These are phyloP conservation scores for Dicrostonyx torquatus DNA, from an alignment of 2,797 vertebrate genomes.

Conservation along the genomic window DNA sequence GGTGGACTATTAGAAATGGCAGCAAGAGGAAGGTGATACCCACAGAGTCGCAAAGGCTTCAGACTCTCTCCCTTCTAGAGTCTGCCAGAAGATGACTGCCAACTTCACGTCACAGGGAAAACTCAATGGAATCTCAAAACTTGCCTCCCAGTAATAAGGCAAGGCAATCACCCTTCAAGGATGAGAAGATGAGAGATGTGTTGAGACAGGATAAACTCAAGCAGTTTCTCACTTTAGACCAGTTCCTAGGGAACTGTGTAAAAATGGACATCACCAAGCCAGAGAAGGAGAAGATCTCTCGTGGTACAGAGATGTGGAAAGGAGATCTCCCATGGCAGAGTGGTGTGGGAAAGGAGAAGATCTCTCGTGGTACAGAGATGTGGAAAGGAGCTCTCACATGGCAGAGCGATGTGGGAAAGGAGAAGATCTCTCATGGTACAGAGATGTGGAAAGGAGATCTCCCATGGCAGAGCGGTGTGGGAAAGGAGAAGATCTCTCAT, in stretches of 20 bases:
- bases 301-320: not conserved
- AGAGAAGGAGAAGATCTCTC: not conserved
- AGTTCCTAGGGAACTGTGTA: not conserved
- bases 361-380: not conserved
- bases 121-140: not conserved
- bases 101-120: not conserved
- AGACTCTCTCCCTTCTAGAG: not conserved
- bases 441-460: not conserved
- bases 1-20: not conserved
- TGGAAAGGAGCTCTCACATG: not conserved
- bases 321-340: not conserved
- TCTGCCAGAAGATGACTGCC: not conserved
- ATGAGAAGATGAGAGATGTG: not conserved
- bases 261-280: not conserved
- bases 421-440: not conserved
- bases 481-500: not conserved
- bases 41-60: not conserved
- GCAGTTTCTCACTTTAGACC: not conserved
- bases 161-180: too few relatives aligned
- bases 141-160: not conserved
- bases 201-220: not conserved
- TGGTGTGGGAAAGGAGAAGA: not conserved
- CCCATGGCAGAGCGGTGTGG: not conserved
- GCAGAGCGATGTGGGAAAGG: not conserved
- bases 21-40: not conserved